Conservation (phyloP, 2,113 vertebrate species). For the Thunnus thynnus region DNA sequence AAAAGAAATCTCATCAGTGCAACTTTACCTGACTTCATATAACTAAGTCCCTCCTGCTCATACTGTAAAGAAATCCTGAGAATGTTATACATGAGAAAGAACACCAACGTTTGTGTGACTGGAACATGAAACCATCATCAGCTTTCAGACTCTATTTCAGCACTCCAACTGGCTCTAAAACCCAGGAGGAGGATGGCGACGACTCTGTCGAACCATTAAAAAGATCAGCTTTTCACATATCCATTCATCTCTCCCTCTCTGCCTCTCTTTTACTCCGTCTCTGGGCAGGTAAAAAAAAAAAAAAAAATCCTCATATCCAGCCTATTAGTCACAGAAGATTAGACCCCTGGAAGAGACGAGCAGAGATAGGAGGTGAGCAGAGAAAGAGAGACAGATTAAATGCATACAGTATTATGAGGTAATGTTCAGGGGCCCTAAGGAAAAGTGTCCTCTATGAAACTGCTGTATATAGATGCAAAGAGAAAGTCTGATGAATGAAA, state of each 20-base stretch:
- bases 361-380: constrained; percentile 62
- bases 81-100: background rate
- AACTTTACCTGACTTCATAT: background rate
- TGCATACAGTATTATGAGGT: constrained; percentile 52
- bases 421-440: constrained; percentile 39
- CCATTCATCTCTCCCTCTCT: constrained; percentile 51
- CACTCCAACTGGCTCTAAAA: constrained; percentile 12
- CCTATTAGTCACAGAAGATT: constrained; percentile 80
- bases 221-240: constrained; percentile 53
- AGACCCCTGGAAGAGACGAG: constrained; percentile 58
- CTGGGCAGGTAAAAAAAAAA: constrained; percentile 74
- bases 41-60: background rate
- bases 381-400: constrained; percentile 66
- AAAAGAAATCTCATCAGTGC: background rate
- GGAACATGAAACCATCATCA: constrained; percentile 5
- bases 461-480: background rate
- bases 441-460: constrained; percentile 25
- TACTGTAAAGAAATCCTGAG: background rate
- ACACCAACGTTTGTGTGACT: background rate
- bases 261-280: constrained; percentile 52
- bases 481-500: constrained; percentile 15
- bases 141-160: constrained; percentile 22
- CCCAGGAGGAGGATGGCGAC: constrained; percentile 16
- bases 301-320: constrained; percentile 59
- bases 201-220: constrained; percentile 46